These are phyloP conservation scores for Latrodectus elegans DNA, from an alignment of 2,888 invertebrate species.

Conservation along the genomic window DNA sequence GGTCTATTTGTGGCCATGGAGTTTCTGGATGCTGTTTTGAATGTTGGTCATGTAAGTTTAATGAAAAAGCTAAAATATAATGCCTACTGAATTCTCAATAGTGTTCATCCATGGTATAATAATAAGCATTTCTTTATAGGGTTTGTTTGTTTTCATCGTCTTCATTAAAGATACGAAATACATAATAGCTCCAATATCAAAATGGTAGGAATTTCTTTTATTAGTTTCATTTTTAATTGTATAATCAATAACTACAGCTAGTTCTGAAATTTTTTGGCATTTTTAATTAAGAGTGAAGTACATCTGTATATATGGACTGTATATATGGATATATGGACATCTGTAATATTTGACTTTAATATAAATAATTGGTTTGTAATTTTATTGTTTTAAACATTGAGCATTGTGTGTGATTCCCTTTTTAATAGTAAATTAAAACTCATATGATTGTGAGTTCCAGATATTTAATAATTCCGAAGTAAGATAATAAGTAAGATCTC, in stretches of 20 bases:
- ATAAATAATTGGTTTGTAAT: background rate
- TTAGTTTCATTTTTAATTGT: background rate
- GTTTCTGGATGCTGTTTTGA: conserved; percentile 90
- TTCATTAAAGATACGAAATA: conserved; percentile 64
- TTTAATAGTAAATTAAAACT: background rate
- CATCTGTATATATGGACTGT: background rate
- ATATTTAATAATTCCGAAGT: too few species aligned
- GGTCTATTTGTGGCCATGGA: conserved; percentile 93
- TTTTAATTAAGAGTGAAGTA: background rate
- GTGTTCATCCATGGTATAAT: background rate
- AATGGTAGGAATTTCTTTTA: conserved; percentile 36
- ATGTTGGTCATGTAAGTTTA: conserved; percentile 82
- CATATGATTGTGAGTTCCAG: too few species aligned
- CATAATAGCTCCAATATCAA: conserved; percentile 45
- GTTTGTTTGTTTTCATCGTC: conserved; percentile 52
- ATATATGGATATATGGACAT: too few species aligned
- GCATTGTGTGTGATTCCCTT: background rate
- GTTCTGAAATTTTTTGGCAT: background rate
- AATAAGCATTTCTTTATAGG: conserved; percentile 14
- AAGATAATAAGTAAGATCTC: too few species aligned
- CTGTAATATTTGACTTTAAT: too few species aligned
- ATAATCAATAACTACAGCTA: background rate
- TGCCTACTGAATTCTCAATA: background rate
- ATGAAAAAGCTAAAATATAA: background rate
- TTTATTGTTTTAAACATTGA: background rate